Base-by-base conservation (phyloP, 2,888 invertebrate genomes). In the Ditylenchus weischeri region DNA sequence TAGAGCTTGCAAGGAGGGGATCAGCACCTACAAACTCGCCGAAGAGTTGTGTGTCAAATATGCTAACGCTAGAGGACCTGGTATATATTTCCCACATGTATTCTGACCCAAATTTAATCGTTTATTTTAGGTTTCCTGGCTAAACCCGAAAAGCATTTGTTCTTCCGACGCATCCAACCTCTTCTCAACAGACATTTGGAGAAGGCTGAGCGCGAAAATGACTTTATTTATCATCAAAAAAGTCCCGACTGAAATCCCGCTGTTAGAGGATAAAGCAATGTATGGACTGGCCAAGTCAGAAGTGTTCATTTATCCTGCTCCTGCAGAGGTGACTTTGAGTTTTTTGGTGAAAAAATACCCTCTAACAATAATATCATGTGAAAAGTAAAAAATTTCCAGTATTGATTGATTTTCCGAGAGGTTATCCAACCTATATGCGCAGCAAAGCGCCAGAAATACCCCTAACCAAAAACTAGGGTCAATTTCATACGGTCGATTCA, bases 151-250 rank as follows among this genome's bases (percentile, higher is more conserved):
- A 84, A 87, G 68, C 88, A 88, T 78, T 79, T 86, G 54, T 88
- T 89, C 81, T 88, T 88, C 80, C 84, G 86, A 70, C 85, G 86
- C 57, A 83, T 88, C 18, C 86, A 86, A 13, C 87, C 88, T 19
- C 82, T 87, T 60, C 84, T 88, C 19, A 85, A 86, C 70, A 81
- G 87, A 50, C 88, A 87, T 11, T 82, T 88, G 64, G 88, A 88
- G 69, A 88, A 89, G 79, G 88, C 88, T 80, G 87, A 88, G 74
- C 81, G 88, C 66, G 88, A 89, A 83, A 89, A 89, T 82, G 87
- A 88, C 65, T 86, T 88, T 71, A 89, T 88, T 74, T 88, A 88
- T 76, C 88, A 89, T 75, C 87, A 88, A 77, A 87, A n/a, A 86
- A 78, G 85, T 88, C 68, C 88, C 88, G 0, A 86, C 84, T 64